Evolutionary conservation across 2,888 invertebrate species (phyloP), one percentile per base, ranked within the genome.

Genomic region (Allygus modestus): DNA sequence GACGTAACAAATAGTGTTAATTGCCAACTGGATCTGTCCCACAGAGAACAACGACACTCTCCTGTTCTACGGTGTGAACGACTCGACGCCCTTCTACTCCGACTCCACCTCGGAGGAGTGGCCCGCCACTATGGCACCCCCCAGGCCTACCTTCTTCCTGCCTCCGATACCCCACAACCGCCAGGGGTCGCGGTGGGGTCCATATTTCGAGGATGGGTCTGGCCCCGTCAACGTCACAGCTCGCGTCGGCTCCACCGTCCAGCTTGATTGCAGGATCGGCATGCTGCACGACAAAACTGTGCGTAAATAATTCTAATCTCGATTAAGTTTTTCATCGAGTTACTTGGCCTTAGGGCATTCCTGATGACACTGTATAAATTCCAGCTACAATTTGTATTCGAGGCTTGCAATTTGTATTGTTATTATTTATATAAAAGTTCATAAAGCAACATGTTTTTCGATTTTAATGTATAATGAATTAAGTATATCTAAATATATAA

Each of bases 281-380:
- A 91, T 93, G 88, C 91, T 93, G 17, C 92, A 93, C 85, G 92
- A 93, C 88, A 92, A 92, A 90, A 92, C 92, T 89, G 93, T 93
- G 88, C 91, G 92, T 90, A 51, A n/a, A n/a, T n/a, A n/a, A n/a
- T n/a, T n/a, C n/a, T n/a, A n/a, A n/a, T n/a, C 46, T 26, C 12
- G 43, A 41, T 33, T 31, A 7, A 23, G n/a, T 51, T 37, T 17
- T 2, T 51, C n/a, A n/a, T n/a, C n/a, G n/a, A n/a, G n/a, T n/a
- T n/a, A n/a, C n/a, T n/a, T n/a, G n/a, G n/a, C n/a, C n/a, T n/a
- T n/a, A n/a, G n/a, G n/a, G n/a, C n/a, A n/a, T n/a, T n/a, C n/a
- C n/a, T n/a, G n/a, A n/a, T n/a, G n/a, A n/a, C n/a, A n/a, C n/a
- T n/a, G n/a, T n/a, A n/a, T n/a, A n/a, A n/a, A n/a, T n/a, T n/a